Percentiles rank a stretch among this genome's conserved stretches.
Conservation (phyloP, 2,888 invertebrate species). For the Ectemnius cavifrons region DNA sequence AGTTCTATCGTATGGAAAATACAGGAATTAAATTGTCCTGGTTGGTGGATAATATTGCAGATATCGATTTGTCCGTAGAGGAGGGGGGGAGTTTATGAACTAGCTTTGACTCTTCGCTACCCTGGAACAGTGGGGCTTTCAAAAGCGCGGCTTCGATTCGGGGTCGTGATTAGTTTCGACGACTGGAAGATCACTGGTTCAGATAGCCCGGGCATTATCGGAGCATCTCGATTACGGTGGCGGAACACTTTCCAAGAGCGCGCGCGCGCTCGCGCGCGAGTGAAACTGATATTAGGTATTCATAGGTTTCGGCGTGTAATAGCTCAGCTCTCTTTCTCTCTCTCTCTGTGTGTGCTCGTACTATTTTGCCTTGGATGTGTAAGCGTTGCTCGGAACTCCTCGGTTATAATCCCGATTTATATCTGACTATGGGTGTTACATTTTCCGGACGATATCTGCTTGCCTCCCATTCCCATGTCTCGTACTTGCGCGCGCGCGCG, state of each 20-base stretch:
- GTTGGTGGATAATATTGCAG: too few relatives aligned
- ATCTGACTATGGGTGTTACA: conserved; percentile 46
- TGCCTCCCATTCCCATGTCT: conserved; percentile 6
- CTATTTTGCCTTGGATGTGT: conserved; percentile 1
- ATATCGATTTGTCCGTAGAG: too few relatives aligned
- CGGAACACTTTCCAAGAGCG: background rate
- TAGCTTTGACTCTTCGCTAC: too few relatives aligned
- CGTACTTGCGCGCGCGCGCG: background rate
- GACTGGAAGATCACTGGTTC: background rate
- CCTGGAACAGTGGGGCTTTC: too few relatives aligned
- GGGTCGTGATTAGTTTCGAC: too few relatives aligned
- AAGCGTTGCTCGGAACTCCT: conserved; percentile 17
- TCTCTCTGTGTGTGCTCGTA: background rate
- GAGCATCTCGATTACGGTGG: background rate
- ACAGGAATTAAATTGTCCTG: too few relatives aligned
- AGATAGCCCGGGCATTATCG: background rate
- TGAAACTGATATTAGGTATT: conserved; percentile 5
- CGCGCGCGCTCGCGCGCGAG: background rate
- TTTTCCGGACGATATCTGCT: conserved; percentile 37
- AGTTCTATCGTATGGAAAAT: too few relatives aligned
- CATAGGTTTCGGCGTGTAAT: background rate
- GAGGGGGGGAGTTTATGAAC: too few relatives aligned
- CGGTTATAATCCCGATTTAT: conserved; percentile 52
- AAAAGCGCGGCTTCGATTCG: too few relatives aligned
- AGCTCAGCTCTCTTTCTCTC: background rate